These are phyloP conservation scores for Rhynchotus rufescens DNA, from an alignment of 2,797 vertebrate species.

Conservation along the genomic window DNA sequence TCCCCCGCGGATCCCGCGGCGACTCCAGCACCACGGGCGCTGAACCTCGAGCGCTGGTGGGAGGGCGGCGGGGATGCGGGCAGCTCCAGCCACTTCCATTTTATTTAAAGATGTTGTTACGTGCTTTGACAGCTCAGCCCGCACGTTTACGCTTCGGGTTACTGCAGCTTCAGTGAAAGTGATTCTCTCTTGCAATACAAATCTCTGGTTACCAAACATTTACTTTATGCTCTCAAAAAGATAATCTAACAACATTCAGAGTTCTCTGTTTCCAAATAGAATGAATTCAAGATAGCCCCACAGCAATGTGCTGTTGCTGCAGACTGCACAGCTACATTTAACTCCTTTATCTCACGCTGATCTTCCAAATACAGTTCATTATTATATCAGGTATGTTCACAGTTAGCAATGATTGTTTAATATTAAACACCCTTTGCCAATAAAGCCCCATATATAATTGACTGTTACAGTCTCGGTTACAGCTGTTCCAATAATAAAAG, in stretches of 20 bases:
- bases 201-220: constrained; percentile 73
- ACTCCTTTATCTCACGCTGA: constrained; percentile 70
- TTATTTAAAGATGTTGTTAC: constrained; percentile 68
- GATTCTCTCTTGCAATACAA: constrained; percentile 69
- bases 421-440: constrained; percentile 66
- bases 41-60: neutral
- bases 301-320: constrained; percentile 48
- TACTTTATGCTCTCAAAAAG: constrained; percentile 73
- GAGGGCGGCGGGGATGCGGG: neutral
- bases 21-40: neutral
- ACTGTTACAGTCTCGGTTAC: constrained; percentile 61
- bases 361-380: constrained; percentile 69
- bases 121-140: constrained; percentile 64
- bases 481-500: constrained; percentile 58
- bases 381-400: constrained; percentile 76
- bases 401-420: constrained; percentile 74
- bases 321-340: constrained; percentile 68
- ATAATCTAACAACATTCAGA: constrained; percentile 71
- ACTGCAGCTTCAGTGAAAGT: constrained; percentile 67
- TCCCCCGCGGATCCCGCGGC: neutral
- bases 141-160: constrained; percentile 53
- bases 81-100: constrained; percentile 2
- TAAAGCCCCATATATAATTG: constrained; percentile 59
- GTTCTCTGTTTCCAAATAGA: constrained; percentile 74
- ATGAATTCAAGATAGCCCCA: constrained; percentile 61